phyloP scores from a whole-genome alignment of 2,113 vertebrate species.

The Gambusia holbrooki region DNA sequence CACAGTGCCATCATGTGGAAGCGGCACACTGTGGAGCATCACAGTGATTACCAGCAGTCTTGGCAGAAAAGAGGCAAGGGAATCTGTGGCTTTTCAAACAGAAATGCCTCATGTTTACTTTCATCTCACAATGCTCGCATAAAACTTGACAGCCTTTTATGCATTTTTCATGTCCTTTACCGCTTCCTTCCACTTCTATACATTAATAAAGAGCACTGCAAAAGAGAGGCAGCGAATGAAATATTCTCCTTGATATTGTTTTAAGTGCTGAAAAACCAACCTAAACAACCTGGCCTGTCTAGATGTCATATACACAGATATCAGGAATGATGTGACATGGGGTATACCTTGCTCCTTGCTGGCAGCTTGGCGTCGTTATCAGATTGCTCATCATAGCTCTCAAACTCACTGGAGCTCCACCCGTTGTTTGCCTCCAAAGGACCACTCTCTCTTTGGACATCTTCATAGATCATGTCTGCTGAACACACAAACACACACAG shows the following conservation, averaged over 20 bases:
- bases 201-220: conserved; percentile 50
- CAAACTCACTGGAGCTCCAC: conserved; percentile 98
- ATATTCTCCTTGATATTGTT: conserved; percentile 50
- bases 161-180: conserved; percentile 52
- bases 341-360: conserved; percentile 78
- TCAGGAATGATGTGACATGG: conserved; percentile 11
- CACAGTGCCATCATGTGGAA: conserved; percentile 78
- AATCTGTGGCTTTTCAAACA: conserved; percentile 50
- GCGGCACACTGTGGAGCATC: conserved; percentile 13
- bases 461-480: conserved; percentile 85
- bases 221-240: conserved; percentile 33
- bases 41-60: conserved; percentile 40
- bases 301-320: conserved; percentile 14
- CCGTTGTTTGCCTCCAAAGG: conserved; percentile 77
- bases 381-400: conserved; percentile 94
- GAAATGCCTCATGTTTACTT: conserved; percentile 57
- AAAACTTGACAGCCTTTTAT: conserved; percentile 38
- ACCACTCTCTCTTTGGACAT: conserved; percentile 76
- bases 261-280: conserved; percentile 22
- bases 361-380: conserved; percentile 81
- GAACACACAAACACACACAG: not conserved
- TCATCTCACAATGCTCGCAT: conserved; percentile 48
- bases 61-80: conserved; percentile 28
- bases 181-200: conserved; percentile 39
- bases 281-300: conserved; percentile 22